Base-by-base conservation (phyloP, 2,797 vertebrate genomes). In the Gallirallus australis region DNA sequence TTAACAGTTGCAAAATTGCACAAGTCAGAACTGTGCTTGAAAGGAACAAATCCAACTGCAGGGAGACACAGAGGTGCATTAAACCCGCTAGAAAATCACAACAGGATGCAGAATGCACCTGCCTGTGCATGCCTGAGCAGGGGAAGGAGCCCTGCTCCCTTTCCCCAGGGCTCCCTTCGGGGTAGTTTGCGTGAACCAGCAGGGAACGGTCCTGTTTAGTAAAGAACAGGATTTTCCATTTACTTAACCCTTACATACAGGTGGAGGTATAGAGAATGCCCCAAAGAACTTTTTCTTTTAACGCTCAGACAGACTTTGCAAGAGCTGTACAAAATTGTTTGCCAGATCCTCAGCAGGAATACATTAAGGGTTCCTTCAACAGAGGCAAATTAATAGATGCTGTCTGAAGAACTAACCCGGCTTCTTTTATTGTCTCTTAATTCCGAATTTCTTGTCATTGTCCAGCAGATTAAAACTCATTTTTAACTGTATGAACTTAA, bases 201-300 rank as follows among this genome's bases (percentile, higher is more conserved):
- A 68, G 91, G 86, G 87, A 95, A 87, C 86, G 86, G 72, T 88
- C 65, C 65, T 76, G 35, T 47, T 94, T 39, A 59, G 48, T 70
- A 90, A 90, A 60, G 66, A 90, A 39, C 90, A 89, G 93, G 88
- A 90, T 93, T 97, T 96, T 91, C 83, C 86, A 85, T 96, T 89
- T 92, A 48, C 93, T 93, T 90, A 89, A 93, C 78, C 68, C 77
- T 90, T 85, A 50, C 37, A 19, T 39, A 68, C 56, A 86, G 57
- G 64, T 86, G 57, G 63, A 90, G 39, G 64, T 77, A 37, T 12
- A 53, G 48, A 66, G 63, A 94, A 81, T 93, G 64, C 66, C 60
- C 80, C 64, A 2, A 14, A 59, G 63, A 79, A 57, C 42, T 1
- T 61, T 33, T 50, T 30, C 53, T 63, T 47, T 40, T 23, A 33